Evolutionary conservation across 2,113 vertebrate genomes (phyloP).

Genomic region (Chascanopsetta lugubris): DNA sequence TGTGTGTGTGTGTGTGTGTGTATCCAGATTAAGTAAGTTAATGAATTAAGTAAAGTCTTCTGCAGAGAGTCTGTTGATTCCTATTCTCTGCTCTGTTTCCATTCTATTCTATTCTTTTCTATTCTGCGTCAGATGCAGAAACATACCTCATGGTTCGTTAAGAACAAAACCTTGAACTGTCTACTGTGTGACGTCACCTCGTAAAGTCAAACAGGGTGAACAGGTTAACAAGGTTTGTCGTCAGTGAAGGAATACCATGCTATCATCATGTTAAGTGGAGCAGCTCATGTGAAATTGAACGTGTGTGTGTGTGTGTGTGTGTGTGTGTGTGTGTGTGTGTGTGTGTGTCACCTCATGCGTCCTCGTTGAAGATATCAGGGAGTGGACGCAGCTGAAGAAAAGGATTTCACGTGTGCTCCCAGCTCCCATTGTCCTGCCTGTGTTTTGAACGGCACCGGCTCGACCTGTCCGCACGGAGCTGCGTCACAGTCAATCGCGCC

Average conservation of each 20-base stretch:
- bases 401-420: constrained; percentile 24
- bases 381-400: constrained; percentile 33
- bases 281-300: not conserved
- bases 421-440: constrained; percentile 40
- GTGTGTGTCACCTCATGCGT: not conserved
- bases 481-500: constrained; percentile 21
- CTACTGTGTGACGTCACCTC: not conserved
- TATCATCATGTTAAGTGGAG: constrained; percentile 57
- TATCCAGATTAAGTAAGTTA: too few species aligned
- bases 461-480: constrained; percentile 44
- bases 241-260: constrained; percentile 50
- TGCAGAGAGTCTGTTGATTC: too few species aligned
- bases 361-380: constrained; percentile 37
- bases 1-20: too few species aligned
- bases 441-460: constrained; percentile 53
- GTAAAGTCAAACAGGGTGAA: not conserved
- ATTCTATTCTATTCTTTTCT: too few species aligned
- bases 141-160: not conserved
- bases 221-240: constrained; percentile 10
- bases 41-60: too few species aligned
- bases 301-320: constrained; percentile 4
- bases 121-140: too few species aligned
- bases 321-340: constrained; percentile 18
- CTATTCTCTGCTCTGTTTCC: too few species aligned
- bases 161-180: not conserved